Percentiles rank a stretch among this genome's conserved stretches.
Conservation (phyloP, 2,113 vertebrate species). For the Mastomys coucha region DNA sequence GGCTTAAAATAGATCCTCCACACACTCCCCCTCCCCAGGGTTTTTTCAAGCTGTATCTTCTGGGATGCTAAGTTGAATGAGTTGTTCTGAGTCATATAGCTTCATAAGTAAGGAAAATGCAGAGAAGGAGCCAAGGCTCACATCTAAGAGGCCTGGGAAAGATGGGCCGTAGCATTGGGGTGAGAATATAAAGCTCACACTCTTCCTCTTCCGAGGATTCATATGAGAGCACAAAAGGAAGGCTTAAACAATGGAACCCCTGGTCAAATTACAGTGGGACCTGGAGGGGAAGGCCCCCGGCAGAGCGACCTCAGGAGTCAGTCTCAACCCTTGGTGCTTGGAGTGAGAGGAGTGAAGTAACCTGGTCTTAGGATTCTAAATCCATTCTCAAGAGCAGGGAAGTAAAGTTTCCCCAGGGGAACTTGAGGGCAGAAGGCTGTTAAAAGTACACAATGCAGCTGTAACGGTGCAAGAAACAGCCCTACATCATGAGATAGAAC, state of each 20-base stretch:
- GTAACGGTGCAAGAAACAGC: background rate
- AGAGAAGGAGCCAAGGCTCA: background rate
- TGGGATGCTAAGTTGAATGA: background rate
- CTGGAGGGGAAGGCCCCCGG: background rate
- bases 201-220: background rate
- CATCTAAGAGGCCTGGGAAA: background rate
- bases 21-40: background rate
- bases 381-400: background rate
- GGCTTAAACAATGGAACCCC: background rate
- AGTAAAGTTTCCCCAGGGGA: background rate
- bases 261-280: no score
- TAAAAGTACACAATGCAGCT: background rate
- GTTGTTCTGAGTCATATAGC: background rate
- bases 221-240: background rate
- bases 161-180: rapidly evolving
- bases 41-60: background rate
- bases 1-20: background rate
- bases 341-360: background rate
- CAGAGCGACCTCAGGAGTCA: background rate
- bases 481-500: background rate
- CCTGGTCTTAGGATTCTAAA: background rate
- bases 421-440: background rate
- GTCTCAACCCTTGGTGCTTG: background rate
- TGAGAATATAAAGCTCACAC: background rate
- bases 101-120: background rate